Conservation (phyloP, 1,140 invertebrate species). For the Lepeophtheirus salmonis region DNA sequence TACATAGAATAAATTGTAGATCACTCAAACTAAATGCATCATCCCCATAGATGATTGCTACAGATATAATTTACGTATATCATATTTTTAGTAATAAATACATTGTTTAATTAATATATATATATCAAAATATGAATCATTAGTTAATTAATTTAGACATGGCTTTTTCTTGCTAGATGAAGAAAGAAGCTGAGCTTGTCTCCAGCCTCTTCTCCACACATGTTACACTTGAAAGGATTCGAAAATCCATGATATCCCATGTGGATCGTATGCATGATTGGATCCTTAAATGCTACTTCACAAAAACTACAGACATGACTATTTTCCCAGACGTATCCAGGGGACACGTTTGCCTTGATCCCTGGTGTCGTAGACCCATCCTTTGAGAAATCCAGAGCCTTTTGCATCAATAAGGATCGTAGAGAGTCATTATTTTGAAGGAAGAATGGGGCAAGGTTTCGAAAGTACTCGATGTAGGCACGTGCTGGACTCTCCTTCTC, state of each 20-base stretch:
- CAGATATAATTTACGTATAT: no score
- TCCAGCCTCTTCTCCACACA: constrained; percentile 60
- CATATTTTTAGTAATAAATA: no score
- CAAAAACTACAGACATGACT: constrained; percentile 60
- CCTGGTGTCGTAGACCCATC: neutral
- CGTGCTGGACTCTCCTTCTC: neutral
- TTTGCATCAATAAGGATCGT: neutral
- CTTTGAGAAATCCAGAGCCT: no score
- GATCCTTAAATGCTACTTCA: constrained; percentile 70
- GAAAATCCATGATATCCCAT: constrained; percentile 77
- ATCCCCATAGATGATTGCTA: no score
- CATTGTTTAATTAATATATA: no score
- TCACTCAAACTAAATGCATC: no score
- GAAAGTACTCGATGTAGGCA: neutral
- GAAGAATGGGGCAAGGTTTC: neutral
- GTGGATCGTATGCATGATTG: constrained; percentile 79
- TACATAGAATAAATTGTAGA: no score
- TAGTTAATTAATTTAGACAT: constrained; percentile 35
- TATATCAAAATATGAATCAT: no score
- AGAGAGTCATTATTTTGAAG: no score
- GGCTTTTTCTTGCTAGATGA: constrained; percentile 47
- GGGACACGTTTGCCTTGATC: neutral
- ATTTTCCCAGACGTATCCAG: constrained; percentile 18
- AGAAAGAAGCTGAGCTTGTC: constrained; percentile 76
- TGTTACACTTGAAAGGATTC: constrained; percentile 82